Evolutionary conservation across 2,888 invertebrate species (phyloP).

Genomic region (Suillia variegata): DNA sequence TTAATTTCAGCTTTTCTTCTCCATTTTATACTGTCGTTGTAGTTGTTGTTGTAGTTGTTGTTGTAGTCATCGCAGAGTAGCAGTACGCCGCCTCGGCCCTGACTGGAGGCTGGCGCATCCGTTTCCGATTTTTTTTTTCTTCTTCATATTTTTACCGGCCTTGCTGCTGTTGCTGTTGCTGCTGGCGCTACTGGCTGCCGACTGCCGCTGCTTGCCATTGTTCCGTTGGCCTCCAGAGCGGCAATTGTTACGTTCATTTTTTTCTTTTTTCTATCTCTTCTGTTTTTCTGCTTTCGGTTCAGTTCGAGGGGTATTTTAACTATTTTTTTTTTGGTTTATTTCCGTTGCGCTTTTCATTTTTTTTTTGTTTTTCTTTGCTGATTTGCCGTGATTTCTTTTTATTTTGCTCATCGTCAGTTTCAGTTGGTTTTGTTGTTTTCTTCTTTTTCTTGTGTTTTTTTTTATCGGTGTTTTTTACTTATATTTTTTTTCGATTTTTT

Average conservation of each 20-base stretch:
- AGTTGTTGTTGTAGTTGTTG: too few species aligned
- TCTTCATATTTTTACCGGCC: slow-evolving; percentile 30
- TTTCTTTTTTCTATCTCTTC: neutral
- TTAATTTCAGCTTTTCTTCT: slow-evolving; percentile 20
- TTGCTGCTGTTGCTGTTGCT: slow-evolving; percentile 3
- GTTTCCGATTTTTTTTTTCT: slow-evolving; percentile 31
- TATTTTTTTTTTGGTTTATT: slow-evolving; percentile 28
- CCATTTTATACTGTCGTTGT: slow-evolving; percentile 11
- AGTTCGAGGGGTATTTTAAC: neutral
- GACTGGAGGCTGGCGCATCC: slow-evolving; percentile 32
- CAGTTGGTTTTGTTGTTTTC: neutral
- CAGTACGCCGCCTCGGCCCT: too few species aligned
- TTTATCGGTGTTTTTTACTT: neutral
- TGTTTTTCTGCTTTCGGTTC: neutral
- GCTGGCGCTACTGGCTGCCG: neutral
- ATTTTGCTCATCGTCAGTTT: neutral
- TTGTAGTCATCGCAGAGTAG: too few species aligned
- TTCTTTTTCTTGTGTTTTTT: neutral
- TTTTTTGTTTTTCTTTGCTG: slow-evolving; percentile 25
- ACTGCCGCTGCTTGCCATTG: neutral
- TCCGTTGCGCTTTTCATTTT: slow-evolving; percentile 31
- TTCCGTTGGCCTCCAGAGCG: neutral
- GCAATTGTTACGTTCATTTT: slow-evolving; percentile 5
- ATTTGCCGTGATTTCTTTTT: slow-evolving; percentile 10
- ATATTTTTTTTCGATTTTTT: slow-evolving; percentile 16